phyloP scores from a whole-genome alignment of 2,113 vertebrate species.

The Vulpes ferrilata region DNA sequence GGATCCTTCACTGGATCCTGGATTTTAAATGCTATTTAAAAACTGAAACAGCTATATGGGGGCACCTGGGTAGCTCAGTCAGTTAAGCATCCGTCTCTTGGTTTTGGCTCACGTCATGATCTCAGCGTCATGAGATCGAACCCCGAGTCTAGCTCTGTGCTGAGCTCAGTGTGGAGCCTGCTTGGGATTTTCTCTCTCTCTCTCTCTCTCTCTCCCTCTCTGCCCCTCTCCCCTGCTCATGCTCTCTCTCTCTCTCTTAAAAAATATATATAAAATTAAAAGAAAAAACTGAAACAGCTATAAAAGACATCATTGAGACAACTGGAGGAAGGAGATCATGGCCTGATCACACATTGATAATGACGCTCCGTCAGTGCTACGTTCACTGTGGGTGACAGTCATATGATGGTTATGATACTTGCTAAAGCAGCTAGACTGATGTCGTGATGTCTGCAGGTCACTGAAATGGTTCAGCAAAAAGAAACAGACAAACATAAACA shows the following conservation, averaged over 20 bases:
- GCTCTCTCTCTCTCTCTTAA: neutral
- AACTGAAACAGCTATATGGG: neutral
- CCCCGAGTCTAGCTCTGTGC: neutral
- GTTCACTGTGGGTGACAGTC: fast-evolving
- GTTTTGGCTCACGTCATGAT: neutral
- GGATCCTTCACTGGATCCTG: neutral
- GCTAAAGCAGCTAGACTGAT: neutral
- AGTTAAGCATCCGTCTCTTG: neutral
- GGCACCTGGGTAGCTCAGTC: neutral
- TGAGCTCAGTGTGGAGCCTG: neutral
- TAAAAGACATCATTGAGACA: neutral
- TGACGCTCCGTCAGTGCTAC: neutral
- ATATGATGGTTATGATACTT: fast-evolving
- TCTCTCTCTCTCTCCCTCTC: neutral
- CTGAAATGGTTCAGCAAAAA: neutral
- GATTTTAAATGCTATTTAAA: neutral
- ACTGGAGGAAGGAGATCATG: neutral
- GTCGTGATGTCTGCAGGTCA: neutral
- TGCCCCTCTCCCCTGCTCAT: neutral
- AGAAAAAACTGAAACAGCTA: neutral
- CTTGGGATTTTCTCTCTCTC: neutral
- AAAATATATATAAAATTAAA: neutral
- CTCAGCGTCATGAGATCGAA: neutral
- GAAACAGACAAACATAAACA: neutral
- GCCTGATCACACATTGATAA: fast-evolving